Base-by-base conservation (phyloP, 2,888 invertebrate species). In the Scaptodrosophila latifasciaeformis region DNA sequence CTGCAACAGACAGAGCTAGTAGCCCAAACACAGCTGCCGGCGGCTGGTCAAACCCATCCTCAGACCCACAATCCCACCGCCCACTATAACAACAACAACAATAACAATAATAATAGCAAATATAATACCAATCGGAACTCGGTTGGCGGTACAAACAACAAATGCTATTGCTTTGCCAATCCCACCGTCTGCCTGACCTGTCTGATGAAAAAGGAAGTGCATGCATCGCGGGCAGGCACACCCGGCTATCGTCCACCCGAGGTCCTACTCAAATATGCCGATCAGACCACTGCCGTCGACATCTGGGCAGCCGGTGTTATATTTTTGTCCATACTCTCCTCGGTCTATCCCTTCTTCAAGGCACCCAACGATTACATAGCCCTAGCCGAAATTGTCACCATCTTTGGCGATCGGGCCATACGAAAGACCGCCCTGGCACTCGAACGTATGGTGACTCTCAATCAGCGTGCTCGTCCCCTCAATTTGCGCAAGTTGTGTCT, bases 191-290 rank as follows among this genome's bases (percentile, higher is more conserved):
- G 95, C 85, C 88, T 89, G 30, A 74, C 89, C n/a, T 94, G 94
- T 79, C 82, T 90, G 45, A 85, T 88, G 34, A 90, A 91, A 72
- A 90, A 90, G 61, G 88, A 89, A 44, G 90, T 92, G 67, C 88
- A 90, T 46, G 95, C 95, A 5, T 90, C 93, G 2, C 88, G 96
- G 72, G 96, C 96, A 49, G 96, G 96, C 60, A 96, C 96, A 39
- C 95, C 95, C 48, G 96, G 96, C 29, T 96, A 93, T 86, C 89
- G 96, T 21, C 93, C 96, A 49, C 96, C 96, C 0, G 96, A 95
- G 88, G 93, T 94, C 70, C 86, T 94, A 66, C 88, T 96, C 24
- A 94, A 94, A 86, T 91, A 90, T 84, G 88, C 90, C n/a, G 88
- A 90, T 58, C 96, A 96, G 88, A 91, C 92, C 27, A 92, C 93